Conservation (phyloP, 2,797 vertebrate species). For the Eulemur albifrons region DNA sequence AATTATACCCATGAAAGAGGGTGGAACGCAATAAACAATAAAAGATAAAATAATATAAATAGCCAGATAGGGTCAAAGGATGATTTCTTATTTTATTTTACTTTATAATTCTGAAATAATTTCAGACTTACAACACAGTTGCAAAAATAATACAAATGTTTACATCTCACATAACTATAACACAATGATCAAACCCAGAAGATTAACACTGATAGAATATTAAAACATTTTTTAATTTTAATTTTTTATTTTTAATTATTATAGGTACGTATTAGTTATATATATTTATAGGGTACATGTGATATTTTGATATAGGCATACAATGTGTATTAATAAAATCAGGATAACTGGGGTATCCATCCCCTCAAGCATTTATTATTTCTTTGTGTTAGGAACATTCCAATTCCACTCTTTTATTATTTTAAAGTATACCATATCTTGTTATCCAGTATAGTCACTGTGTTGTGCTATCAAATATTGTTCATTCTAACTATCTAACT, state of each 20-base stretch:
- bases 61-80: not conserved
- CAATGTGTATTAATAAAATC: not conserved
- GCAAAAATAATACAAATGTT: conserved; percentile 30
- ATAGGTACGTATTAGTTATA: not conserved
- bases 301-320: not conserved
- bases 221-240: not conserved
- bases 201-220: not conserved
- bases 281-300: not conserved
- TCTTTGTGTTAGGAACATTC: too few relatives aligned
- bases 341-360: not conserved
- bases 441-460: too few relatives aligned
- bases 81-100: not conserved
- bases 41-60: not conserved
- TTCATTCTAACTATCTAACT: too few relatives aligned
- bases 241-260: not conserved
- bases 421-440: too few relatives aligned
- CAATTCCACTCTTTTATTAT: too few relatives aligned
- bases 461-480: too few relatives aligned
- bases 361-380: not conserved
- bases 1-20: not conserved
- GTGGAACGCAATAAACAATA: not conserved
- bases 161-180: not conserved
- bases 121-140: conserved; percentile 31
- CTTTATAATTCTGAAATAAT: conserved; percentile 10
- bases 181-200: not conserved